phyloP scores from a whole-genome alignment of 23 tunicate genomes.

The Aplidium turbinatum region DNA sequence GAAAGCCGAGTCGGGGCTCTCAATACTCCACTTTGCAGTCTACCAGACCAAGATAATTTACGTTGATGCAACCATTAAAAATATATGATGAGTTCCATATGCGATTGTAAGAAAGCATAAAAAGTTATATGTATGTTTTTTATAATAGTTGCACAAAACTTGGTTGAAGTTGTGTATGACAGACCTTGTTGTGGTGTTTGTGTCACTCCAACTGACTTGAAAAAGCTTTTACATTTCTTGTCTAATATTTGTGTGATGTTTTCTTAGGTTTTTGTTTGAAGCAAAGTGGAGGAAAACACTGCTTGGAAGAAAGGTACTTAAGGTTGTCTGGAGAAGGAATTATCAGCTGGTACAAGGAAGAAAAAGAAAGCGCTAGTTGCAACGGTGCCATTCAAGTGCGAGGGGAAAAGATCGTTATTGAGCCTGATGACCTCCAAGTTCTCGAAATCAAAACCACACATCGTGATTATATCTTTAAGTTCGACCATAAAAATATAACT shows the following conservation, averaged over 20 bases:
- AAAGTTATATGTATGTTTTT: no score
- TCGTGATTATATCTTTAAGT: constrained; percentile 30
- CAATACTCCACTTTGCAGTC: no score
- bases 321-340: constrained; percentile 38
- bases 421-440: constrained; percentile 7
- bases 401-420: constrained; percentile 34
- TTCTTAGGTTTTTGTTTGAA: constrained; percentile 37
- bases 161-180: no score
- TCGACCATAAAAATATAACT: constrained; percentile 21
- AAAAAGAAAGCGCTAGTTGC: constrained; percentile 21
- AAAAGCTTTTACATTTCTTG: constrained; percentile 6
- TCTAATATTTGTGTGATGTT: background rate
- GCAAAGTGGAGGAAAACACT: constrained; percentile 39
- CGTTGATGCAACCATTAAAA: no score
- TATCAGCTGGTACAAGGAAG: constrained; percentile 50
- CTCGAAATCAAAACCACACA: constrained; percentile 29
- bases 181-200: no score
- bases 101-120: no score
- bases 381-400: constrained; percentile 45
- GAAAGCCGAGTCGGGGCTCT: no score
- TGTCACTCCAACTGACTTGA: no score
- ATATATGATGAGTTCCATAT: no score
- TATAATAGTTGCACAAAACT: no score
- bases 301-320: constrained; percentile 43
- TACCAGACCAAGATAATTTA: no score